Evolutionary conservation across 2,113 vertebrate species (phyloP).

Genomic region (Bagarius yarrelli): DNA sequence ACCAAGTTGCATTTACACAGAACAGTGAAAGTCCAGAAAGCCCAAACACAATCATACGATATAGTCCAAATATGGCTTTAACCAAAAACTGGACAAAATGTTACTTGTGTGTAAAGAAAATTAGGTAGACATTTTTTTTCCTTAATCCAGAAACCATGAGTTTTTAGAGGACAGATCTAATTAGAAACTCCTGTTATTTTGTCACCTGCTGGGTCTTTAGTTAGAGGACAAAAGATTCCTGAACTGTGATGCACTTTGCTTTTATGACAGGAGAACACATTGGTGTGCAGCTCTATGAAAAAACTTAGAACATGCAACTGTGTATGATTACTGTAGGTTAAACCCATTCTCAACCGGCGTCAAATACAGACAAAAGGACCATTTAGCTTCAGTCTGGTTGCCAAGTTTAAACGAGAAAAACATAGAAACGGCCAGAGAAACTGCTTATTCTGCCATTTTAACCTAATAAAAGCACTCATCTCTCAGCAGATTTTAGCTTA

Average conservation of each 20-base stretch:
- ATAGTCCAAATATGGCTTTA: background rate
- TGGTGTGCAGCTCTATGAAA: background rate
- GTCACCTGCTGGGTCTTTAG: conserved; percentile 12
- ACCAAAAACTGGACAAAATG: conserved; percentile 3
- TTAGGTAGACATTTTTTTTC: background rate
- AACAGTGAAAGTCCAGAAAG: background rate
- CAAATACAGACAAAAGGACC: conserved; percentile 25
- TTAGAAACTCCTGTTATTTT: background rate
- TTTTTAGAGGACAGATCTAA: too few relatives aligned
- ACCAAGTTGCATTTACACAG: background rate
- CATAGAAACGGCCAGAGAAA: background rate
- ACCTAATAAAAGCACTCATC: conserved; percentile 2
- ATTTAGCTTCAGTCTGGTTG: conserved; percentile 33
- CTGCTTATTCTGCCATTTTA: background rate
- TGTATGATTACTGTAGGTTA: conserved; percentile 51
- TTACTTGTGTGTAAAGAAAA: background rate
- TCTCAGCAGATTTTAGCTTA: background rate
- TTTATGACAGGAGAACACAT: background rate
- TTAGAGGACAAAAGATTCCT: conserved; percentile 25
- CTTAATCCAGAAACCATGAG: background rate
- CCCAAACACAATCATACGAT: background rate
- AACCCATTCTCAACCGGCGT: conserved; percentile 30
- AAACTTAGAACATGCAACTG: conserved; percentile 28
- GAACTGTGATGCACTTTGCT: conserved; percentile 31
- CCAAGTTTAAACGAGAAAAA: conserved; percentile 31